Conservation (phyloP, 2,113 vertebrate genomes). For the Ameiurus melas region DNA sequence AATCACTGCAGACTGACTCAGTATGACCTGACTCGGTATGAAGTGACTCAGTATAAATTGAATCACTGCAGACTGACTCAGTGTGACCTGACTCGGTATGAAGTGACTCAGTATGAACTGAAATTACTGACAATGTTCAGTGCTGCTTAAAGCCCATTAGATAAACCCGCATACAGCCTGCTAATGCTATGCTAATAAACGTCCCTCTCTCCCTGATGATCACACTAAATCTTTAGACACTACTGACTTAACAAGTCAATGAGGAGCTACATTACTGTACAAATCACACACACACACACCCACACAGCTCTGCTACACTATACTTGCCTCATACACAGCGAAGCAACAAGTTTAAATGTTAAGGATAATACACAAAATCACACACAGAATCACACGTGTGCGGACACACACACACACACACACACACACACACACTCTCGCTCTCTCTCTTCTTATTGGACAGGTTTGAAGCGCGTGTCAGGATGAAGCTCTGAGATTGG, state of each 20-base stretch:
- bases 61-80: no score
- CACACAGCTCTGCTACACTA: slow-evolving; percentile 22
- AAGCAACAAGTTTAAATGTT: neutral
- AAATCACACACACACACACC: neutral
- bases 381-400: slow-evolving; percentile 37
- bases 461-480: neutral
- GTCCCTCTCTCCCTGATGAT: neutral
- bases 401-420: neutral
- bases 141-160: neutral
- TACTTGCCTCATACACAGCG: slow-evolving; percentile 36
- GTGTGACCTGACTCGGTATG: no score
- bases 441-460: slow-evolving; percentile 1
- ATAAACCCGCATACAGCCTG: neutral
- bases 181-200: neutral
- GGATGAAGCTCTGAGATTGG: slow-evolving; percentile 47
- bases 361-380: neutral
- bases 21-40: no score
- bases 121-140: neutral
- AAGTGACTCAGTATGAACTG: neutral
- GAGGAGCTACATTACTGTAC: neutral
- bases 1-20: no score
- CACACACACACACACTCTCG: slow-evolving; percentile 34
- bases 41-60: no score
- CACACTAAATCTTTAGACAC: neutral
- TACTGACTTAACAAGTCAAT: neutral